Percentiles rank a stretch among this genome's conserved stretches.
phyloP scores from a whole-genome alignment of 2,888 invertebrate species.

The Caenorhabditis sp. region DNA sequence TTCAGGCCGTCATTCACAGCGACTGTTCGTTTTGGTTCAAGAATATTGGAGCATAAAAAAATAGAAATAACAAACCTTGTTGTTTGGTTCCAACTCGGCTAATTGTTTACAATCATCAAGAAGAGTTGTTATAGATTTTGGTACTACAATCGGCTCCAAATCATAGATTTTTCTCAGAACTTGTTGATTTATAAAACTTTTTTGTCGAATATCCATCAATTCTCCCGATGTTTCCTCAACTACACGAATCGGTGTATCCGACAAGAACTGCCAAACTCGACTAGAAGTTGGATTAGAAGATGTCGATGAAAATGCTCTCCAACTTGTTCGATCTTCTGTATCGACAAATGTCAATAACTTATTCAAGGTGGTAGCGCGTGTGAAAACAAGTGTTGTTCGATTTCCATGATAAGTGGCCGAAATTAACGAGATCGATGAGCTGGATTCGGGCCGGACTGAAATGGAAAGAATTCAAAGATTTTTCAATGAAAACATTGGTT shows the following conservation, averaged over 20 bases:
- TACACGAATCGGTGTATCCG: slow-evolving; percentile 13
- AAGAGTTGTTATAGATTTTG: slow-evolving; percentile 17
- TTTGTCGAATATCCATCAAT: slow-evolving; percentile 6
- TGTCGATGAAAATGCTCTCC: slow-evolving; percentile 37
- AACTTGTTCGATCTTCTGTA: slow-evolving; percentile 15
- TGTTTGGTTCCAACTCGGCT: slow-evolving; percentile 32
- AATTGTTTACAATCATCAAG: slow-evolving; percentile 25
- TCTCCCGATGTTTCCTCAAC: not conserved
- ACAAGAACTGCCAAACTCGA: slow-evolving; percentile 39
- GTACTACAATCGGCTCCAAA: slow-evolving; percentile 2
- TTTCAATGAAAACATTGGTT: not conserved
- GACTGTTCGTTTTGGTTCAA: not conserved
- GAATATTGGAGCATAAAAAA: not conserved
- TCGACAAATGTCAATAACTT: slow-evolving; percentile 28
- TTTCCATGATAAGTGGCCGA: slow-evolving; percentile 38
- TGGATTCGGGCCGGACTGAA: slow-evolving; percentile 44
- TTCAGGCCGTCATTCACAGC: too few species aligned
- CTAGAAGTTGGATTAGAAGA: slow-evolving; percentile 20
- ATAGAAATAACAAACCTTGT: slow-evolving; percentile 25
- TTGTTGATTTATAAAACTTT: slow-evolving; percentile 17
- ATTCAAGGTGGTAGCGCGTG: slow-evolving; percentile 27
- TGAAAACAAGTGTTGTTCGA: slow-evolving; percentile 45
- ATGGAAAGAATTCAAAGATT: slow-evolving; percentile 3
- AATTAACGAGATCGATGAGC: slow-evolving; percentile 21
- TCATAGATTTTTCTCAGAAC: slow-evolving; percentile 22